These are phyloP conservation scores for Pelobates cultripes DNA, from an alignment of 2,797 vertebrate genomes.

Conservation along the genomic window DNA sequence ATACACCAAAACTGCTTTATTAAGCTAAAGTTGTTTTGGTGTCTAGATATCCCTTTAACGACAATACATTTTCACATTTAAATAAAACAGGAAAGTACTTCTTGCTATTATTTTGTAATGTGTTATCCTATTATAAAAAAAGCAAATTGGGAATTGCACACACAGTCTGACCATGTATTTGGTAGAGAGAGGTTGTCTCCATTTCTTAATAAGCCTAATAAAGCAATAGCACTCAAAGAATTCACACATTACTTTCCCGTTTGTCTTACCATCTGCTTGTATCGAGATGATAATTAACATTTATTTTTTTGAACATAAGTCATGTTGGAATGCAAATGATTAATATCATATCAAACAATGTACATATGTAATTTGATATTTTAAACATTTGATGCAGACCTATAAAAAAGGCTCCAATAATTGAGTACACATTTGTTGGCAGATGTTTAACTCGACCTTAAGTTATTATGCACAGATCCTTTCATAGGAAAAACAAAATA, in stretches of 20 bases:
- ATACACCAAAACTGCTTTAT: no score
- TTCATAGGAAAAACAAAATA: not conserved
- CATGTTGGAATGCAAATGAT: conserved; percentile 20
- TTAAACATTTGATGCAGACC: not conserved
- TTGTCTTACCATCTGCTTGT: conserved; percentile 18
- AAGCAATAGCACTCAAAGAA: not conserved
- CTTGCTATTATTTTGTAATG: no score
- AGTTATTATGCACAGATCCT: not conserved
- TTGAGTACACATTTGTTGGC: not conserved
- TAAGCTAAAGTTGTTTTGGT: no score
- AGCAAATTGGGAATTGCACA: no score
- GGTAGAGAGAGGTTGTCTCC: not conserved
- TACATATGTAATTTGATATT: conserved; percentile 13
- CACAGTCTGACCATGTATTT: not conserved
- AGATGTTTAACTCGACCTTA: no score
- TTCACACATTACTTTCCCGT: conserved; percentile 26
- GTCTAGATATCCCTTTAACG: no score
- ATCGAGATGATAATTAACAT: conserved; percentile 12
- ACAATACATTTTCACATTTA: no score
- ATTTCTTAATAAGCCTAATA: conserved; percentile 11
- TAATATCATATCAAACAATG: conserved; percentile 26
- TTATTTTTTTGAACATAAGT: conserved; percentile 7
- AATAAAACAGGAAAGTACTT: no score
- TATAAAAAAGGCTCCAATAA: conserved; percentile 4
- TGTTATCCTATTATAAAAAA: no score